Base-by-base conservation (phyloP, 1,140 invertebrate genomes). In the Ips nitidus region DNA sequence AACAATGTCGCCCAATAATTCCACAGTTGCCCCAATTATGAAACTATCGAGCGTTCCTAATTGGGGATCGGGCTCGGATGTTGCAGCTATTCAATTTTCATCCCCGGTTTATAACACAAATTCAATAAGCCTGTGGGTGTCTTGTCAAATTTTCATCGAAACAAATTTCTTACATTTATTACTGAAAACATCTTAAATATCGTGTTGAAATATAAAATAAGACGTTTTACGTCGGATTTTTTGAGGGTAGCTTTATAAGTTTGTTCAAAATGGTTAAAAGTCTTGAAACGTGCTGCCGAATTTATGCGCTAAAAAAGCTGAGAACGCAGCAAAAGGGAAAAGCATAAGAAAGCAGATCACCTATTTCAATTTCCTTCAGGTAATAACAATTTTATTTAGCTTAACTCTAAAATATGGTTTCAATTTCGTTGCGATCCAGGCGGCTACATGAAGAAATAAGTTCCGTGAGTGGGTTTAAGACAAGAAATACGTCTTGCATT, bases 321-420 rank as follows among this genome's bases (percentile, higher is more conserved):
- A 22, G 22, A 22, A 22, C 22, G 22, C 22, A 22, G 22, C 22
- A 22, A 22, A 22, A 22, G 22, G 22, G 22, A 22, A 22, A 22
- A 22, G 22, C 22, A 22, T 22, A 22, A 22, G 22, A 22, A 22
- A 22, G 22, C 22, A 22, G 22, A 22, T 22, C n/a, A 55, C 36
- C 36, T 38, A 36, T 55, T 55, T 52, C 60, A 69, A 69, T 69
- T 63, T 69, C 60, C 58, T 58, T 8, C 67, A 64, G 59, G 67
- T 69, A 69, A 69, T 69, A 69, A 69, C 67, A 62, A 62, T 69
- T 69, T 62, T 69, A 69, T 69, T 62, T 58, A 63, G 53, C 60
- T 56, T 64, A 69, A 64, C 67, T 55, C 43, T 63, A 63, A 69
- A 69, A 69, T 69, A 69, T 63, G 52, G 67, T 63, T 69, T 57